These are phyloP conservation scores for Celastrina argiolus DNA, from an alignment of 2,888 invertebrate genomes.

Conservation along the genomic window DNA sequence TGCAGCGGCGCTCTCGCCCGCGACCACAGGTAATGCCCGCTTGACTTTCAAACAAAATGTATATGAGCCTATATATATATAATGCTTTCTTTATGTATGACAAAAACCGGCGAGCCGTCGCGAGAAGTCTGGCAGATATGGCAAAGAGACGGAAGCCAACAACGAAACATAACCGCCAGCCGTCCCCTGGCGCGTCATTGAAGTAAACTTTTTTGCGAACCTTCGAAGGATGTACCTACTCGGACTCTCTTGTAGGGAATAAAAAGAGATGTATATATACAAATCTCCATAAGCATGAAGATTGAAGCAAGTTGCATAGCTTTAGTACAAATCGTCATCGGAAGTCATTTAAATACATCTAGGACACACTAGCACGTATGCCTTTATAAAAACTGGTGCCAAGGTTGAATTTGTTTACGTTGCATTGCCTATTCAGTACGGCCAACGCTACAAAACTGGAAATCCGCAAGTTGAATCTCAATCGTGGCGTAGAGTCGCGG, in stretches of 20 bases:
- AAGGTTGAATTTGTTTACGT: slow-evolving; percentile 53
- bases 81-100: slow-evolving; percentile 19
- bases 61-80: slow-evolving; percentile 18
- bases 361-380: background rate
- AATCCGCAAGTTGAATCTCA: slow-evolving; percentile 57
- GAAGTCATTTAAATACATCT: background rate
- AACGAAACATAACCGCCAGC: background rate
- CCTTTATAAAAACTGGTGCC: background rate
- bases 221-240: background rate
- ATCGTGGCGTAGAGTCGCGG: slow-evolving; percentile 49
- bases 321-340: background rate
- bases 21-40: slow-evolving; percentile 55
- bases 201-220: background rate
- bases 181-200: background rate
- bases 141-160: background rate
- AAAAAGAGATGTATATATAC: background rate
- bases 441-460: slow-evolving; percentile 57
- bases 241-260: background rate
- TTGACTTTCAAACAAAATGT: slow-evolving; percentile 57
- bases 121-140: background rate
- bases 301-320: background rate
- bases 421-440: slow-evolving; percentile 40
- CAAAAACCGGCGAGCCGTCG: background rate
- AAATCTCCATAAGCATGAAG: background rate
- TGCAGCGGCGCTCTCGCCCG: slow-evolving; percentile 54